Evolutionary conservation across 2,113 vertebrate species (phyloP).

Genomic region (Cyanoliseus patagonus): DNA sequence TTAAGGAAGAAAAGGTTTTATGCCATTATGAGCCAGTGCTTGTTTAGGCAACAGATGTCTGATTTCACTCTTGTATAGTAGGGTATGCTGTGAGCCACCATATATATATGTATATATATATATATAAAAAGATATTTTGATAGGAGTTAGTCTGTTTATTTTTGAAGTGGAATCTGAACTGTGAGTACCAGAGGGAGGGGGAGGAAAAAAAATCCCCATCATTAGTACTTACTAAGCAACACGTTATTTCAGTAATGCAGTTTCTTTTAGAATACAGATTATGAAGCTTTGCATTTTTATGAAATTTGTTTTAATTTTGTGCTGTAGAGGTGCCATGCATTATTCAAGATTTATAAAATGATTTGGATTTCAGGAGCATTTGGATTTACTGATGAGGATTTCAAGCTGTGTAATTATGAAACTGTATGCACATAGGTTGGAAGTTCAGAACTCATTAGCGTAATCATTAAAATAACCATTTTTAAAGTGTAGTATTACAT

Average conservation of each 20-base stretch:
- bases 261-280: slow-evolving; percentile 59
- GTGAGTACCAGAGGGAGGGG: background rate
- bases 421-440: slow-evolving; percentile 72
- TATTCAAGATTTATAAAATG: slow-evolving; percentile 79
- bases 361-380: slow-evolving; percentile 78
- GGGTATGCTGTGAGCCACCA: background rate
- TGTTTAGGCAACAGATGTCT: slow-evolving; percentile 41
- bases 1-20: background rate
- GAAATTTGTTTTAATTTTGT: slow-evolving; percentile 78
- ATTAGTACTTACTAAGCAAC: slow-evolving; percentile 20
- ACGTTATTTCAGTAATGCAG: slow-evolving; percentile 49
- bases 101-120: background rate
- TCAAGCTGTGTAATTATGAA: slow-evolving; percentile 84
- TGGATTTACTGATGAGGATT: slow-evolving; percentile 80
- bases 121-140: background rate
- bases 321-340: slow-evolving; percentile 77
- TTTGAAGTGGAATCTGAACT: slow-evolving; percentile 16
- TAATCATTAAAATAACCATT: slow-evolving; percentile 76
- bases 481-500: slow-evolving; percentile 67
- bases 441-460: slow-evolving; percentile 79
- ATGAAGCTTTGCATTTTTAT: slow-evolving; percentile 74
- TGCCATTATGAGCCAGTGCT: slow-evolving; percentile 2
- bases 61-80: background rate
- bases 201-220: background rate
- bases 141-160: background rate